Evolutionary conservation across 2,797 vertebrate genomes (phyloP).

Genomic region (Molossus alvarezi): DNA sequence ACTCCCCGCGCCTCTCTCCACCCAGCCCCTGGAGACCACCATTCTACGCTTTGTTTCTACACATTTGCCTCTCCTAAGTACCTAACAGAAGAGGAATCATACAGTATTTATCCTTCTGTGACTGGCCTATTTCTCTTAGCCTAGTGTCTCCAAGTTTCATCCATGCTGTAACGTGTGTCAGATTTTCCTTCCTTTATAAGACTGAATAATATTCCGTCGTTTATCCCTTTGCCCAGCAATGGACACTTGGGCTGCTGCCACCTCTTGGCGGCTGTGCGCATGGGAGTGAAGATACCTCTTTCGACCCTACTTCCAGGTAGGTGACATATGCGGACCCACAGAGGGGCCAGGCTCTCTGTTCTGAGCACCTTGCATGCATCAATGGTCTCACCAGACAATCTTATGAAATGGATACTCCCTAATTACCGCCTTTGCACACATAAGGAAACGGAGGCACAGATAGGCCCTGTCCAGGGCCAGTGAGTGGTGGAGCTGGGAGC

Average conservation of each 20-base stretch:
- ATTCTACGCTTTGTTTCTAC: too few species aligned
- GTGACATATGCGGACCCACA: background rate
- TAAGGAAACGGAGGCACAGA: background rate
- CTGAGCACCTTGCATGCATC: background rate
- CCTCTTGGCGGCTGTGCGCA: background rate
- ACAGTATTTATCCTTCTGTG: background rate
- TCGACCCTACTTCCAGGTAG: too few species aligned
- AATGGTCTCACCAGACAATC: background rate
- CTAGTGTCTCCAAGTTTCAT: background rate
- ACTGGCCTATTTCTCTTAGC: background rate
- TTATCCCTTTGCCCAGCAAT: background rate
- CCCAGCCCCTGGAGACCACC: background rate
- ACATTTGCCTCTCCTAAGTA: background rate
- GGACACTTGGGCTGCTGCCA: background rate
- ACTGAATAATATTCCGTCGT: too few species aligned
- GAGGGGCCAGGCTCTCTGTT: background rate
- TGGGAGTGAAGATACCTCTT: too few species aligned
- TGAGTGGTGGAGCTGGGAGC: background rate
- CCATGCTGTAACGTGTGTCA: fast-evolving
- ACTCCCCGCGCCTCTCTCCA: fast-evolving
- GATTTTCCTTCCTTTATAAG: background rate
- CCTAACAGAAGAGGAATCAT: fast-evolving
- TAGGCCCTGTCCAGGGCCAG: fast-evolving
- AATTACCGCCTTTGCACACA: background rate
- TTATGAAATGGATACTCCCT: background rate